These are phyloP conservation scores for Astropecten irregularis DNA, from an alignment of 53 echinoderm and acorn worm genomes.

Conservation along the genomic window DNA sequence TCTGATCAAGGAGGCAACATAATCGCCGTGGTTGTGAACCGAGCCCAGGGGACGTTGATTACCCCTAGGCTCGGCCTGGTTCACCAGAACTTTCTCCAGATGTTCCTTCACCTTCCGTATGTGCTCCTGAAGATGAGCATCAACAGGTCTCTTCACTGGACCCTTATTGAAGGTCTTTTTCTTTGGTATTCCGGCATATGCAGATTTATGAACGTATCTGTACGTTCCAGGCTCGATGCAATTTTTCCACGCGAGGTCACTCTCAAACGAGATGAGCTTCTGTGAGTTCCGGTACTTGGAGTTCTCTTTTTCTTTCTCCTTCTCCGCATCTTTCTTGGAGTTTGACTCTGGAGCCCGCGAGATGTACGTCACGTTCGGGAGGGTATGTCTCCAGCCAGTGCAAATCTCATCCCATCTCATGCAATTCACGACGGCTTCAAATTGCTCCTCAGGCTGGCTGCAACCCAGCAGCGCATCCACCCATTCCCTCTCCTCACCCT, in stretches of 20 bases:
- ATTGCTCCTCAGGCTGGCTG: conserved; percentile 46
- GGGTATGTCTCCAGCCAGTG: conserved; percentile 75
- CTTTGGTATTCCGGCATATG: conserved; percentile 37
- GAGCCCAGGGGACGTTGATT: conserved; percentile 11
- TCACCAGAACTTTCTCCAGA: conserved; percentile 71
- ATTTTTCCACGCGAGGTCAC: conserved; percentile 70
- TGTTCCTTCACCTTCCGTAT: conserved; percentile 87
- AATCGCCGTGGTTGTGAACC: conserved; percentile 39
- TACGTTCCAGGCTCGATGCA: conserved; percentile 88
- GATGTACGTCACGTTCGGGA: conserved; percentile 74
- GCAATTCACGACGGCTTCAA: conserved; percentile 31
- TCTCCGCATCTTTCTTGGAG: conserved; percentile 54
- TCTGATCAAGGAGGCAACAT: conserved; percentile 28
- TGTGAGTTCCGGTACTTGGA: conserved; percentile 26
- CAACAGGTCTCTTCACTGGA: conserved; percentile 42
- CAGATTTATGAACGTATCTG: conserved; percentile 64
- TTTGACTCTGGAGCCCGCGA: conserved; percentile 59
- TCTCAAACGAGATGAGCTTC: conserved; percentile 7
- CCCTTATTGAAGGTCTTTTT: conserved; percentile 42
- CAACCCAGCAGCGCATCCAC: conserved; percentile 47
- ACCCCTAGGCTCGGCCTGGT: conserved; percentile 13
- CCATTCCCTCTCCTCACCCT: conserved; percentile 57
- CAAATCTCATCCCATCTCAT: conserved; percentile 76
- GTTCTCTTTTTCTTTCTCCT: conserved; percentile 50
- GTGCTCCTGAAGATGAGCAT: conserved; percentile 72